phyloP scores from a whole-genome alignment of 2,888 invertebrate species.

The Cantharis flavilabris region DNA sequence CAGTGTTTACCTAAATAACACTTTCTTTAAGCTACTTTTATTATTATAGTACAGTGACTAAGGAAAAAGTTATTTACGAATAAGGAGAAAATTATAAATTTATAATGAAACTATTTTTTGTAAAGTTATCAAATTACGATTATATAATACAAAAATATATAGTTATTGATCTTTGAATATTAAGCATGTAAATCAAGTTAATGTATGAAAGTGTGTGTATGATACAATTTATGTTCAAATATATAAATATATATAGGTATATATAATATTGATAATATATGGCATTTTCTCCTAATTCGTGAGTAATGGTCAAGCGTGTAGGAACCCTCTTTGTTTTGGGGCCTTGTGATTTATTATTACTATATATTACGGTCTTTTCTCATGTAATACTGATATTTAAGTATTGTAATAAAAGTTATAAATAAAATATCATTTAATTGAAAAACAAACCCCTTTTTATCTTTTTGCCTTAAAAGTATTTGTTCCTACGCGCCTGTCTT shows the following conservation, averaged over 20 bases:
- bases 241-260: slow-evolving; percentile 35
- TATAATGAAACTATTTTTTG: slow-evolving; percentile 56
- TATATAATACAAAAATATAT: slow-evolving; percentile 49
- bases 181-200: slow-evolving; percentile 34
- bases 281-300: slow-evolving; percentile 55
- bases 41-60: slow-evolving; percentile 54
- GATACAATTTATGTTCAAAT: slow-evolving; percentile 32
- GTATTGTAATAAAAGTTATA: slow-evolving; percentile 33
- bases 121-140: slow-evolving; percentile 51
- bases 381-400: slow-evolving; percentile 36
- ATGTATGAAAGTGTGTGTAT: slow-evolving; percentile 50
- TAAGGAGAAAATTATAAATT: slow-evolving; percentile 51
- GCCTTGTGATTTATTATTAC: slow-evolving; percentile 38
- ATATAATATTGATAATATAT: slow-evolving; percentile 47
- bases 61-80: slow-evolving; percentile 55
- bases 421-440: slow-evolving; percentile 49
- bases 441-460: slow-evolving; percentile 32
- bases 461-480: slow-evolving; percentile 5
- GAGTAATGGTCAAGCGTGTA: slow-evolving; percentile 51
- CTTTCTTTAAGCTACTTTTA: slow-evolving; percentile 44
- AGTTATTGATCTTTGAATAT: slow-evolving; percentile 50
- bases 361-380: slow-evolving; percentile 29
- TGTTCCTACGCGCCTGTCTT: slow-evolving; percentile 47
- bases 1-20: slow-evolving; percentile 23
- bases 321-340: slow-evolving; percentile 38